These are phyloP conservation scores for Dreissena rostriformis DNA, from an alignment of 1,140 invertebrate genomes.

Conservation along the genomic window DNA sequence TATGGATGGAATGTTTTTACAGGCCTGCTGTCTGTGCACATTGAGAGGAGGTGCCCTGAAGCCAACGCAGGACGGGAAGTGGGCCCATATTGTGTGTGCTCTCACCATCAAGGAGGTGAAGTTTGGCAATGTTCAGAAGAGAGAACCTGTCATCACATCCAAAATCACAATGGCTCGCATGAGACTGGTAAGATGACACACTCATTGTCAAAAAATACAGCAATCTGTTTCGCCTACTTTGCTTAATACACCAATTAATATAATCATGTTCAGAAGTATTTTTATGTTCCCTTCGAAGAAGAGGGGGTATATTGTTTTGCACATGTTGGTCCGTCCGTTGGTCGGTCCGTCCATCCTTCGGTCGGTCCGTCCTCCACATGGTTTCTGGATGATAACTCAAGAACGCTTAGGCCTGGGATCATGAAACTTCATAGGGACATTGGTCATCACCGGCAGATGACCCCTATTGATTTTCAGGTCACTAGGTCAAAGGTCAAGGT, in stretches of 20 bases:
- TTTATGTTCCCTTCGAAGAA: not conserved
- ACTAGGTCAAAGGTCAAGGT: too few relatives aligned
- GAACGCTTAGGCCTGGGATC: too few relatives aligned
- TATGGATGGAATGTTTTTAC: constrained; percentile 51
- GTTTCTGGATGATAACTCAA: not conserved
- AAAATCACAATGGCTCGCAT: constrained; percentile 69
- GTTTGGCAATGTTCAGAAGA: constrained; percentile 96
- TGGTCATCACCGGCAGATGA: too few relatives aligned
- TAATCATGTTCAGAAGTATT: too few relatives aligned
- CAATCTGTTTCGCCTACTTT: too few relatives aligned
- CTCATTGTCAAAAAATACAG: too few relatives aligned
- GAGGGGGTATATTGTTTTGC: not conserved
- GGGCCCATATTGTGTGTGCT: constrained; percentile 99
- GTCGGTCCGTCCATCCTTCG: not conserved
- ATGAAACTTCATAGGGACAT: too few relatives aligned
- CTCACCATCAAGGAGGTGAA: constrained; percentile 97
- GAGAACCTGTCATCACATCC: constrained; percentile 91
- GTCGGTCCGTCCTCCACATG: not conserved
- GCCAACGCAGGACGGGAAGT: constrained; percentile 86
- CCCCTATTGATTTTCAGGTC: too few relatives aligned
- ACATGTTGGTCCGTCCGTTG: not conserved
- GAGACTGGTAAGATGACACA: constrained; percentile 79
- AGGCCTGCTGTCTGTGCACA: constrained; percentile 83
- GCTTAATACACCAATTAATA: too few relatives aligned
- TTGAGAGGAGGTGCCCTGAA: constrained; percentile 86